Base-by-base conservation (phyloP, 2,888 invertebrate genomes). In the Leptopterna dolabrata region DNA sequence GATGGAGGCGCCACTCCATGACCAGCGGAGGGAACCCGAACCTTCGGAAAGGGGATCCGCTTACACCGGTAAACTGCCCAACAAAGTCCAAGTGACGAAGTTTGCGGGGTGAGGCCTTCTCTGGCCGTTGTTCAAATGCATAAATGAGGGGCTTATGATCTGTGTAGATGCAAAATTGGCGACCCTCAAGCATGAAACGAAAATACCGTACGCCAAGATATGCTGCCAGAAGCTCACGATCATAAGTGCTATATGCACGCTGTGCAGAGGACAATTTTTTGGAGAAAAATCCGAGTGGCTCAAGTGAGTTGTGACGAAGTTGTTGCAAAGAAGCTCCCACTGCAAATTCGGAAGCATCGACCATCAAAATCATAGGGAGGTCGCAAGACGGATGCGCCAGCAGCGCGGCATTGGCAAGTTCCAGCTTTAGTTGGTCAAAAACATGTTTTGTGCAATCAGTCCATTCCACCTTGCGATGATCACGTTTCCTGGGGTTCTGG, bases 311-410 rank as follows among this genome's bases (percentile, higher is more conserved):
- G 13, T 88, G 19, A 1, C 29, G 6, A 43, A 85, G 41, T 88
- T 92, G 92, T 83, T 92, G 91, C 13, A 92, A 82, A 0, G 90
- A 91, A 0, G 91, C 91, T 0, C 92, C 92, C 3, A 92, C 90
- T 1, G 92, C 91, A 0, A 51, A 87, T 63, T 92, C 91, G 0
- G 92, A 92, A 0, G 92, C 92, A 86, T 92, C 92, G 0, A 90
- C 90, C 0, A 90, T 88, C 0, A 92, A 24, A 0, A 90, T 89
- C 0, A 92, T 63, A 55, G 90, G 83, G 0, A 91, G 91, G 19
- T 89, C 27, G 0, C 84, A 19, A 6, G 90, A 90, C 0, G 91
- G 92, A 82, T 92, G 91, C 0, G 90, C 90, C 0, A 92, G 87
- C 0, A 91, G 76, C 0, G 91, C 90, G 0, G 91, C 90, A 6